These are phyloP conservation scores for Drosophila nannoptera DNA, from an alignment of 1,140 invertebrate genomes.

Conservation along the genomic window DNA sequence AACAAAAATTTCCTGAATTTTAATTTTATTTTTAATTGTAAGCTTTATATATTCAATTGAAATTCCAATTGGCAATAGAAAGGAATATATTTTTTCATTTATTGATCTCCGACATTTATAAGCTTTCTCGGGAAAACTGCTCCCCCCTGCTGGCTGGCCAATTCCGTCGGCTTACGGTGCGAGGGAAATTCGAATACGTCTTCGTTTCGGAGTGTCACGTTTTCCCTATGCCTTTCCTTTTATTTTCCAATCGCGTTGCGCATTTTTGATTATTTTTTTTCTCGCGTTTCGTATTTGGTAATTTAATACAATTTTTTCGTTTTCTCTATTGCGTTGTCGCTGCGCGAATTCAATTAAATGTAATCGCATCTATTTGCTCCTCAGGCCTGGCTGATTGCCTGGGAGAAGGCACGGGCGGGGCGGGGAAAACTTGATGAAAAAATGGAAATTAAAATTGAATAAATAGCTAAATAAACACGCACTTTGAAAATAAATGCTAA, in stretches of 20 bases:
- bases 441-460: conserved; percentile 65
- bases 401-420: conserved; percentile 17
- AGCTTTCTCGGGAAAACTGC: too few species aligned
- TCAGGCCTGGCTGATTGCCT: conserved; percentile 62
- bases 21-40: too few species aligned
- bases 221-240: conserved; percentile 56
- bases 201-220: conserved; percentile 63
- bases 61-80: too few species aligned
- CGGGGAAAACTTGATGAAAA: neutral
- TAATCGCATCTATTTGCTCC: conserved; percentile 70
- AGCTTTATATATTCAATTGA: too few species aligned
- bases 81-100: too few species aligned
- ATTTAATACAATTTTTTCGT: conserved; percentile 62
- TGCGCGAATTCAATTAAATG: conserved; percentile 72
- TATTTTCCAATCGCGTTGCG: conserved; percentile 48
- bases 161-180: conserved; percentile 26
- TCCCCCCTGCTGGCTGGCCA: conserved; percentile 21
- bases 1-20: too few species aligned
- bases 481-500: conserved; percentile 69
- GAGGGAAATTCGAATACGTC: conserved; percentile 66
- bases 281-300: conserved; percentile 51
- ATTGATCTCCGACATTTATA: too few species aligned
- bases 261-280: conserved; percentile 63
- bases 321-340: conserved; percentile 30
- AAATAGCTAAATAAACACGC: conserved; percentile 74